A percentile compares a stretch with the other conserved stretches of the same genome.
phyloP scores from a whole-genome alignment of 1,140 invertebrate species.

The Anastrepha obliqua region DNA sequence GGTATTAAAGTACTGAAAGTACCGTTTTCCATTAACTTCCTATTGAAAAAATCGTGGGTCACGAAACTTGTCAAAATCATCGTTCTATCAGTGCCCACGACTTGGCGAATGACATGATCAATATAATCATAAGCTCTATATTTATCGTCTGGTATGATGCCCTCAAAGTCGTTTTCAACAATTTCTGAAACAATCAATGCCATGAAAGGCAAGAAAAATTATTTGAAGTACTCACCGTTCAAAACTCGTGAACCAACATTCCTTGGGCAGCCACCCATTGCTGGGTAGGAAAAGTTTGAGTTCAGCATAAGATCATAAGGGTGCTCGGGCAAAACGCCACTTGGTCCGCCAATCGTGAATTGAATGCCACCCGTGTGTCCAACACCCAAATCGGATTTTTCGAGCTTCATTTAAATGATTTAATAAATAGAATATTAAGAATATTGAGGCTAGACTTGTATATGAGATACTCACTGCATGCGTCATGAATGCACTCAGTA shows the following conservation, averaged over 20 bases:
- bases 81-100: conserved; percentile 70
- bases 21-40: conserved; percentile 69
- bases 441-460: neutral
- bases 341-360: conserved; percentile 72
- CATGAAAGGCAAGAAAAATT: conserved; percentile 25
- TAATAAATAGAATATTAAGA: neutral
- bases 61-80: conserved; percentile 72
- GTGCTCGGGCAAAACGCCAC: conserved; percentile 69
- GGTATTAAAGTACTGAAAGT: conserved; percentile 69
- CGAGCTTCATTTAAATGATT: conserved; percentile 60
- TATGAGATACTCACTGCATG: conserved; percentile 64
- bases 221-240: conserved; percentile 58
- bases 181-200: conserved; percentile 61
- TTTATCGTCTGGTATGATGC: conserved; percentile 70
- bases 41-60: conserved; percentile 71
- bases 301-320: conserved; percentile 71
- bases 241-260: conserved; percentile 69
- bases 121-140: conserved; percentile 69
- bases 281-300: conserved; percentile 69
- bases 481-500: conserved; percentile 70
- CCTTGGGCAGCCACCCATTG: conserved; percentile 70
- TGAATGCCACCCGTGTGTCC: conserved; percentile 72
- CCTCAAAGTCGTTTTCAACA: conserved; percentile 70
- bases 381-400: conserved; percentile 70
- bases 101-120: conserved; percentile 68